Evolutionary conservation across 2,888 invertebrate genomes (phyloP), one percentile per base, ranked within the genome.

Genomic region (Platerodrilus igneus): DNA sequence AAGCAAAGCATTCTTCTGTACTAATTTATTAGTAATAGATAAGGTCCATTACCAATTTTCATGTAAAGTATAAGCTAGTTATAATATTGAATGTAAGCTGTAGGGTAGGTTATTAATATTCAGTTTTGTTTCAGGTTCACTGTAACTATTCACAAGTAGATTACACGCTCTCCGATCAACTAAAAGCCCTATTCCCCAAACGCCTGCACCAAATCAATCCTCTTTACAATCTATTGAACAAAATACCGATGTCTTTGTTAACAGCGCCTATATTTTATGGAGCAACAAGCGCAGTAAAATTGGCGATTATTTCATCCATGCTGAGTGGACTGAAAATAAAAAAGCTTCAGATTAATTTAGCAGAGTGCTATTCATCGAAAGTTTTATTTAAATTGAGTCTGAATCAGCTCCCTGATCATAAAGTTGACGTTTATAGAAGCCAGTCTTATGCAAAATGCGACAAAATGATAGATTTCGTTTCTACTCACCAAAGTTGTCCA

Each of bases 221-320:
- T 45, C 59, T 69, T 15, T 57, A 56, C 50, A 60, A 62, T 50
- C 55, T 66, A 14, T 64, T n/a, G n/a, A n/a, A n/a, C n/a, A n/a
- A n/a, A n/a, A n/a, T n/a, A n/a, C n/a, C n/a, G n/a, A n/a, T n/a
- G n/a, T n/a, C n/a, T n/a, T n/a, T n/a, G n/a, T n/a, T n/a, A n/a
- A n/a, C n/a, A n/a, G n/a, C n/a, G n/a, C n/a, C n/a, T n/a, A n/a
- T n/a, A n/a, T n/a, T n/a, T 35, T 83, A 82, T 63, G 92, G 92
- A n/a, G 83, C 83, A 62, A 79, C 86, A 51, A 83, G 86, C 6
- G 86, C 86, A 13, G 92, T 91, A 16, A 93, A 93, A 73, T 79
- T 83, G n/a, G 64, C 81, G 10, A 75, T 89, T 39, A 63, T 85
- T 3, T 73, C 72, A 34, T 69, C 75, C 6, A 66, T 86, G 7